phyloP scores from a whole-genome alignment of 1,140 invertebrate genomes.

The Drosophila bifasciata region DNA sequence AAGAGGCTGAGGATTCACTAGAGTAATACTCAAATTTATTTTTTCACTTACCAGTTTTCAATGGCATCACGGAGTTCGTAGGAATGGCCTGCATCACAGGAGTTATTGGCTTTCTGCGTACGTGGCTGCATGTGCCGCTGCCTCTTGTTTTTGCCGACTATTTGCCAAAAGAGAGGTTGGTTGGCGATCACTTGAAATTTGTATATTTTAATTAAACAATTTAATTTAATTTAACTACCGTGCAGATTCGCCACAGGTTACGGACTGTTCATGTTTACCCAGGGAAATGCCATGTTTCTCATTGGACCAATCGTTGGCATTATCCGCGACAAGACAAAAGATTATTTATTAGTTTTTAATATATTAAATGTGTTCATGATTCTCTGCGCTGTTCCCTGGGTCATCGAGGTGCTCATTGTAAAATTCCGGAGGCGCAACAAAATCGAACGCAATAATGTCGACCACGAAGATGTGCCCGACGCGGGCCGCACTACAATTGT shows the following conservation, averaged over 20 bases:
- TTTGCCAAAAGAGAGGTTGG: slow-evolving; percentile 86
- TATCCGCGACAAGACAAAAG: slow-evolving; percentile 75
- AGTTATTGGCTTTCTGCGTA: slow-evolving; percentile 85
- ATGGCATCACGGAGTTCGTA: slow-evolving; percentile 65
- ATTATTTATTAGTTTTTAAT: slow-evolving; percentile 79
- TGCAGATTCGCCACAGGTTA: slow-evolving; percentile 86
- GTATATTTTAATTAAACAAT: not conserved
- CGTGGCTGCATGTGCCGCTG: slow-evolving; percentile 85
- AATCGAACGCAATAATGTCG: slow-evolving; percentile 64
- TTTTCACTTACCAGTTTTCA: slow-evolving; percentile 46
- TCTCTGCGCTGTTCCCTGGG: slow-evolving; percentile 76
- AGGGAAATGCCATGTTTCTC: slow-evolving; percentile 83
- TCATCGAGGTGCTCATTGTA: slow-evolving; percentile 68
- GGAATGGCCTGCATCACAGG: slow-evolving; percentile 85
- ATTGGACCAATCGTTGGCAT: slow-evolving; percentile 77
- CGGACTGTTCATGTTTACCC: slow-evolving; percentile 87
- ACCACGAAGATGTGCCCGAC: slow-evolving; percentile 42
- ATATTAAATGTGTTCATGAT: slow-evolving; percentile 82
- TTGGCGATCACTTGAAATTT: not conserved
- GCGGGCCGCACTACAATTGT: slow-evolving; percentile 5
- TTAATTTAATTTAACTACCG: too few species aligned
- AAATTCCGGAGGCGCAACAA: slow-evolving; percentile 70
- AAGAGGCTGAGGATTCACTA: too few species aligned
- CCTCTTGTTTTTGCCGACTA: slow-evolving; percentile 87
- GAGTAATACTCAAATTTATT: not conserved